Base-by-base conservation (phyloP, 92 coral and sea anemone genomes). In the Epizoanthus ramosus region DNA sequence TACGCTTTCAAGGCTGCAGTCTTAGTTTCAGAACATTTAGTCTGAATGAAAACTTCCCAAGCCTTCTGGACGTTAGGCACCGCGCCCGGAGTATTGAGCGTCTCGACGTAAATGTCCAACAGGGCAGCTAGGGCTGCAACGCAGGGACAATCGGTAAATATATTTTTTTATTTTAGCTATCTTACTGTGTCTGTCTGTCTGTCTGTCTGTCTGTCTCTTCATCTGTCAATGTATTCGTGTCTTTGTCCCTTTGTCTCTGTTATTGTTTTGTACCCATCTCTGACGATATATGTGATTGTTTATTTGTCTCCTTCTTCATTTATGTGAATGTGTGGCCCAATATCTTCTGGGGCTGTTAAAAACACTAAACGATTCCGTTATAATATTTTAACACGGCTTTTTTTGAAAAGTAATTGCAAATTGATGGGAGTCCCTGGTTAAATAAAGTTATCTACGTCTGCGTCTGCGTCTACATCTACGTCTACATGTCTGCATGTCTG, bases 41-140 rank as follows among this genome's bases (percentile, higher is more conserved):
- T 57, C 22, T 50, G 61, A 0, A 90, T 85, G 71, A 90, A 91
- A 7, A 90, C 87, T 25, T 89, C 91, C 98, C 98, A 93, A 13
- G 94, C 90, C 43, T 84, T 71, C 71, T 93, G 89, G 47, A 93
- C 63, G 54, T 89, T 90, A 2, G 98, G 98, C 60, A 93, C 86
- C 61, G 89, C 85, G 22, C 91, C 92, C 1, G 97, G 94, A 43
- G 88, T 85, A 74, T 93, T 93, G 73, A 91, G 89, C 1, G 97
- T 90, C 12, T 84, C 84, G 31, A 90, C 92, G 37, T 85, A 93
- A 5, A 83, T 83, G 22, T 87, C 81, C 31, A 87, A 85, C 88
- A 93, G 60, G 13, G 88, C 85, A 31, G 93, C 97, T 24, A 93
- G 92, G 35, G 90, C 92, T 89, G 72, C 33, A 35, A 8, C 7